These are phyloP conservation scores for Megamerina dolium DNA, from an alignment of 2,888 invertebrate species.

Conservation along the genomic window DNA sequence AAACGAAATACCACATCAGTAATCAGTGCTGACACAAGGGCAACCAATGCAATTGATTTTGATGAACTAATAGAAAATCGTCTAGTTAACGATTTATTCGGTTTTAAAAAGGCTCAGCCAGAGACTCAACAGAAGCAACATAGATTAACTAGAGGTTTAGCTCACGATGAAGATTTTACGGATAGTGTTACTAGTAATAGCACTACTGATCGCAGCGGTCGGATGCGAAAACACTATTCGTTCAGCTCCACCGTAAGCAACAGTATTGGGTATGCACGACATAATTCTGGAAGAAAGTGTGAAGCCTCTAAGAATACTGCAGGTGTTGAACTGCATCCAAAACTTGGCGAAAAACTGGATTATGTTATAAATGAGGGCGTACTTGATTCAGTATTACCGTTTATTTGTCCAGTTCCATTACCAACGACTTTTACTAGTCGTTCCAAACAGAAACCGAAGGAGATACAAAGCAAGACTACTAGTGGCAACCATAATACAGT, in stretches of 20 bases:
- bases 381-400: slow-evolving; percentile 74
- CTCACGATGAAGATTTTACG: no score
- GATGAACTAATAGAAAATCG: slow-evolving; percentile 28
- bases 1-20: slow-evolving; percentile 2
- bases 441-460: slow-evolving; percentile 15
- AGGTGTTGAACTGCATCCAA: no score
- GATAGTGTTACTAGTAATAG: no score
- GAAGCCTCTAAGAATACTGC: no score
- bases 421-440: slow-evolving; percentile 20
- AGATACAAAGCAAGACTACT: slow-evolving; percentile 1
- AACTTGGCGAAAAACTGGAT: slow-evolving; percentile 40
- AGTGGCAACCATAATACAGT: no score
- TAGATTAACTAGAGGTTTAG: no score
- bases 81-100: slow-evolving; percentile 40
- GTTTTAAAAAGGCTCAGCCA: slow-evolving; percentile 13
- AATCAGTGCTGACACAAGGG: not conserved
- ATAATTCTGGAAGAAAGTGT: no score
- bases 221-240: no score
- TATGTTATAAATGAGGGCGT: slow-evolving; percentile 75
- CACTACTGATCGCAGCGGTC: no score
- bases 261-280: no score
- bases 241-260: no score
- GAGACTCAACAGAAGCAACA: no score
- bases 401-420: slow-evolving; percentile 53
- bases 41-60: slow-evolving; percentile 5